Base-by-base conservation (phyloP, 2,888 invertebrate genomes). In the Podotricha telesiphe region DNA sequence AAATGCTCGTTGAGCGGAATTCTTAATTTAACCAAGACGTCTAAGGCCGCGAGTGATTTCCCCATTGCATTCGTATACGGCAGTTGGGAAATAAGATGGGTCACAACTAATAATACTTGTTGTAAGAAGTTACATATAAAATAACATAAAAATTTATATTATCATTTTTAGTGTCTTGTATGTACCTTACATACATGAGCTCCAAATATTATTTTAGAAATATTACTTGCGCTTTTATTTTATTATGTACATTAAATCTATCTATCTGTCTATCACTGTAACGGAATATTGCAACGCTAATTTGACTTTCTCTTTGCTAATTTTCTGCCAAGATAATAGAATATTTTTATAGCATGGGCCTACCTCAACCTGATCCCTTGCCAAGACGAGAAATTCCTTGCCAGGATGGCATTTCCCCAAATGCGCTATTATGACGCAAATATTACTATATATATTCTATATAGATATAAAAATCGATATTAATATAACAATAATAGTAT, bases 11-110 rank as follows among this genome's bases (percentile, higher is more conserved):
- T 28, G 64, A 64, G 47, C 55, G 28, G 65, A 71, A 65, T 62
- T 65, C 71, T 71, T 71, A 68, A 68, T 71, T 68, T 51, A 65
- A 71, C 65, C 65, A 70, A 68, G 56, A 63, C 65, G 61, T 68
- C 62, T 61, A 65, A 65, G 50, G 67, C 62, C 65, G 61, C 11
- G 61, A 65, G 55, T 68, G 71, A 68, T 68, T 71, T 71, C 65
- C 68, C 68, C 37, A 45, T 64, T 48, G 70, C 59, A 63, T 67
- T 63, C 58, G 50, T 59, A 53, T 28, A 51, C 67, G 51, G 19
- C 17, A 7, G 28, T 19, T 45, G 42, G 53, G 50, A 67, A 28
- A 67, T 50, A 45, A 50, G 37, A 66, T 11, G 37, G n/a, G 17
- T 42, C 28, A 13, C 19, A 48, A 51, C 42, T 34, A 20, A 59